Conservation (phyloP, 2,888 invertebrate species). For the Trissolcus brochymenae region DNA sequence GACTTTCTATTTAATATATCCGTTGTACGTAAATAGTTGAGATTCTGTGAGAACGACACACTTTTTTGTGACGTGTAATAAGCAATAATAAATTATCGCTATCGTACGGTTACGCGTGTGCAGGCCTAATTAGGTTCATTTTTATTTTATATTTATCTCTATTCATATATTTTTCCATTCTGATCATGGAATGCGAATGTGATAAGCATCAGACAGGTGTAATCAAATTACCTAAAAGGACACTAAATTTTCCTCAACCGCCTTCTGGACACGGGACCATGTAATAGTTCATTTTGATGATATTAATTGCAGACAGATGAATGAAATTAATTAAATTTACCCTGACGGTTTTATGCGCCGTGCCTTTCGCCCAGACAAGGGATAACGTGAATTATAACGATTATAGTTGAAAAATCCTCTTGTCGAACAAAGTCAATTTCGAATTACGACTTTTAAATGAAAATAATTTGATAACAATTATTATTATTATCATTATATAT, state of each 20-base stretch:
- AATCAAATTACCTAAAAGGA: conserved; percentile 14
- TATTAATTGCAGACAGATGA: conserved; percentile 3
- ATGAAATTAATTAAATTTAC: conserved; percentile 1
- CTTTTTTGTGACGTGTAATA: conserved; percentile 22
- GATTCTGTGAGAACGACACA: conserved; percentile 29
- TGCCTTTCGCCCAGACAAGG: background rate
- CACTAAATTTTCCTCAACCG: conserved; percentile 13
- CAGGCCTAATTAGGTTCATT: conserved; percentile 11
- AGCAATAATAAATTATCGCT: conserved; percentile 14
- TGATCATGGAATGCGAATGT: background rate
- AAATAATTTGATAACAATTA: no score
- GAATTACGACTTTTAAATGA: no score
- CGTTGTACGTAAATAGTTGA: conserved; percentile 25
- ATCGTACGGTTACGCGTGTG: conserved; percentile 2
- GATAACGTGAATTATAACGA: no score
- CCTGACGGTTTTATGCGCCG: background rate
- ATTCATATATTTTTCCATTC: background rate
- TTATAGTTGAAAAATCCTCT: no score
- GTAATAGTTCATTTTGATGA: background rate
- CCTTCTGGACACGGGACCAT: background rate
- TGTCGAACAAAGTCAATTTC: no score
- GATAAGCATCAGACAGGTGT: conserved; percentile 4
- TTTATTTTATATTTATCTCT: background rate
- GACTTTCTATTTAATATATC: conserved; percentile 51
- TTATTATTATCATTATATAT: background rate